Evolutionary conservation across 1,140 invertebrate species (phyloP).

Genomic region (Drosophila orosa): DNA sequence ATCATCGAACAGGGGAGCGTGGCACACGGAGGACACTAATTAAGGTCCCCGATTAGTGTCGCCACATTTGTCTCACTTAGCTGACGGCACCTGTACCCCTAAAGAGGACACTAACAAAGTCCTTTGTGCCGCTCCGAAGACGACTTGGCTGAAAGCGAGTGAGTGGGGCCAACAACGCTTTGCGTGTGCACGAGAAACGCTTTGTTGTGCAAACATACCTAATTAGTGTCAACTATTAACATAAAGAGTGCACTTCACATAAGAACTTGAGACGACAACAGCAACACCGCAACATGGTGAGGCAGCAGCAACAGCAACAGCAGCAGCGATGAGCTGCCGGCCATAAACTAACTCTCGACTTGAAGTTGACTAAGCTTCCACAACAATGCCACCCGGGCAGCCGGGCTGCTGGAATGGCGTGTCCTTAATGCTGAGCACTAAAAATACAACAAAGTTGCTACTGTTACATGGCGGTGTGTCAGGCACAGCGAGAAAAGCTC

Average conservation of each 20-base stretch:
- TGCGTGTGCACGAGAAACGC: slow-evolving; percentile 35
- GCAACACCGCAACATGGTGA: slow-evolving; percentile 29
- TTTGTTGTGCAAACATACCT: slow-evolving; percentile 80
- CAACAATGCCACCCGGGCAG: slow-evolving; percentile 59
- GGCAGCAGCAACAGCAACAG: slow-evolving; percentile 17
- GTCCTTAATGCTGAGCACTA: slow-evolving; percentile 65
- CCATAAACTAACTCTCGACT: slow-evolving; percentile 77
- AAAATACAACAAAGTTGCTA: slow-evolving; percentile 55
- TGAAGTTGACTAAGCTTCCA: slow-evolving; percentile 67
- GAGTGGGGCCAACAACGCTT: slow-evolving; percentile 21
- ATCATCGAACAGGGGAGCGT: slow-evolving; percentile 6
- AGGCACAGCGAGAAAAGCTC: neutral
- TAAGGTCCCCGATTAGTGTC: neutral
- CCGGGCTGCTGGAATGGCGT: slow-evolving; percentile 33
- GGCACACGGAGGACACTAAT: neutral
- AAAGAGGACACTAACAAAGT: slow-evolving; percentile 55
- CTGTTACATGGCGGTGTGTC: neutral
- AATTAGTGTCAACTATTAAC: slow-evolving; percentile 83
- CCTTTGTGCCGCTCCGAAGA: slow-evolving; percentile 62
- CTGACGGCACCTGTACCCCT: slow-evolving; percentile 36
- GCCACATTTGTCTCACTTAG: slow-evolving; percentile 11
- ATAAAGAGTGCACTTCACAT: slow-evolving; percentile 81
- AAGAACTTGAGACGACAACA: slow-evolving; percentile 76
- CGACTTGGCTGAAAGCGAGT: slow-evolving; percentile 42
- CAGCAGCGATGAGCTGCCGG: slow-evolving; percentile 42